Conservation (phyloP, 2,113 vertebrate species). For the Ptyas mucosa region DNA sequence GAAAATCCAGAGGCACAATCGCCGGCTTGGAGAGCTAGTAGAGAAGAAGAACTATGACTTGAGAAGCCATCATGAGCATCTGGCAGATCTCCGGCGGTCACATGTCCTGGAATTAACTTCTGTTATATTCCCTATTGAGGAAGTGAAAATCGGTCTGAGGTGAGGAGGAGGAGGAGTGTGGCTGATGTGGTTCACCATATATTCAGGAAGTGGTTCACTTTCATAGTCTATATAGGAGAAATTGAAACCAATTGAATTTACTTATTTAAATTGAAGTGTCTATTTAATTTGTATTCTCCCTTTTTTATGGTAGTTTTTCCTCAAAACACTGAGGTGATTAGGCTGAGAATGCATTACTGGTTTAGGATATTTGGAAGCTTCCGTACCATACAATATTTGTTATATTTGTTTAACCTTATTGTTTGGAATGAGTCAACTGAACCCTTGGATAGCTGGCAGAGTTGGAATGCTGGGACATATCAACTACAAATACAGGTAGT, state of each 20-base stretch:
- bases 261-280: neutral
- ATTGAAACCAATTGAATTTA: neutral
- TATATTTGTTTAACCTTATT: neutral
- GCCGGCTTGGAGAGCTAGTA: slow-evolving; percentile 82
- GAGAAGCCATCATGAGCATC: slow-evolving; percentile 72
- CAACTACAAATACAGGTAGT: neutral
- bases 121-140: slow-evolving; percentile 88
- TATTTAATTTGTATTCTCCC: neutral
- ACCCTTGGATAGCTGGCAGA: too few species aligned
- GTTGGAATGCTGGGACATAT: neutral
- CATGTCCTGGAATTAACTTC: slow-evolving; percentile 89
- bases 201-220: neutral
- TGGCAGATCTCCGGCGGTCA: slow-evolving; percentile 76
- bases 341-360: neutral
- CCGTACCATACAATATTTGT: neutral
- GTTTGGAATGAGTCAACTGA: neutral
- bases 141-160: slow-evolving; percentile 89
- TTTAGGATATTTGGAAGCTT: neutral
- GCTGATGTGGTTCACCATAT: neutral
- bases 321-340: neutral
- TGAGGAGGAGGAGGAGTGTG: slow-evolving; percentile 42
- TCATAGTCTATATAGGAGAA: neutral
- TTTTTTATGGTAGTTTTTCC: neutral
- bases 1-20: slow-evolving; percentile 90
- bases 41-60: slow-evolving; percentile 80